Conservation (phyloP, 2,797 vertebrate species). For the Ctenopoma multispine region DNA sequence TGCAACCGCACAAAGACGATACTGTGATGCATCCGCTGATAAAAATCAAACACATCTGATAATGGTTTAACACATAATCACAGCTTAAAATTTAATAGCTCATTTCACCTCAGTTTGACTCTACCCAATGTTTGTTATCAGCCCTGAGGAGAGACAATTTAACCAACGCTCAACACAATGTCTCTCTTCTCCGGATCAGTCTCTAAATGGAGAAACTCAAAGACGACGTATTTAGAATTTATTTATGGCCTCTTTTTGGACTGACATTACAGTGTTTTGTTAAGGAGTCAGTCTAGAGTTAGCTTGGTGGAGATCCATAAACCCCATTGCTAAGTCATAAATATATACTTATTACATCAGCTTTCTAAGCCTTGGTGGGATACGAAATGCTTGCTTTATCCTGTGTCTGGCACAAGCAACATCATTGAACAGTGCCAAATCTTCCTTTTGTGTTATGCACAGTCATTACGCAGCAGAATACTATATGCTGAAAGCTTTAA, state of each 20-base stretch:
- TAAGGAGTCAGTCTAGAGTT: not conserved
- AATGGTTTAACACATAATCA: not conserved
- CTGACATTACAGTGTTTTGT: not conserved
- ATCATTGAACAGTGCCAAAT: not conserved
- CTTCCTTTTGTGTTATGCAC: not conserved
- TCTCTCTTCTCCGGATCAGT: not conserved
- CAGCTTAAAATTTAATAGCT: not conserved
- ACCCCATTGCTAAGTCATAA: not conserved
- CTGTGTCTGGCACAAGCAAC: not conserved
- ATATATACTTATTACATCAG: slow-evolving; percentile 5
- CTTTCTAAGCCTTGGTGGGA: slow-evolving; percentile 8
- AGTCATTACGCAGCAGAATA: not conserved
- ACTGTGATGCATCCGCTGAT: not conserved
- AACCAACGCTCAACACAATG: not conserved
- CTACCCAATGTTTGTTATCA: not conserved
- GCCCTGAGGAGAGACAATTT: slow-evolving; percentile 4
- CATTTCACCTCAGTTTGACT: not conserved
- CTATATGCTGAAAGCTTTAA: not conserved
- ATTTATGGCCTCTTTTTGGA: rapidly evolving
- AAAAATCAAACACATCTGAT: not conserved
- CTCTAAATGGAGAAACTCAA: not conserved
- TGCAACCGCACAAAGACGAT: not conserved
- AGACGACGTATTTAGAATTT: not conserved
- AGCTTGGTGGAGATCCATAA: slow-evolving; percentile 9
- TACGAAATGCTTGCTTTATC: slow-evolving; percentile 19